Conservation (phyloP, 2,888 invertebrate genomes). For the Ichneumoninae sp. region DNA sequence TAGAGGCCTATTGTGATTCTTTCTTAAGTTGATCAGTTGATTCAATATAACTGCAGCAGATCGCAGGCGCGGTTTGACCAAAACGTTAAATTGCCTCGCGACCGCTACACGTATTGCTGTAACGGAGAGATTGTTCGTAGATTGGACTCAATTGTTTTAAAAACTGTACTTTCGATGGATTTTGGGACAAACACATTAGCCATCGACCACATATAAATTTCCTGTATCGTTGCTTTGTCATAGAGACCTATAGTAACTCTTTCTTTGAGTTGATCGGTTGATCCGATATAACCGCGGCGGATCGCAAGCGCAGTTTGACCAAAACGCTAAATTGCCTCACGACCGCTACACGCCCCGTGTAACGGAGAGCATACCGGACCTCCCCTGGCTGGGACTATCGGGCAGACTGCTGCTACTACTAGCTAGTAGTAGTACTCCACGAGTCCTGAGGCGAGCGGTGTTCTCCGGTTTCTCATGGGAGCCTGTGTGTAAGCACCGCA, state of each 20-base stretch:
- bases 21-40: too few species aligned
- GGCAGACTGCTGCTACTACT: slow-evolving; percentile 22
- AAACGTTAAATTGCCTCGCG: slow-evolving; percentile 55
- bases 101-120: slow-evolving; percentile 8
- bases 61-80: slow-evolving; percentile 36
- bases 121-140: not conserved
- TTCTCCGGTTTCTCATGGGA: slow-evolving; percentile 63
- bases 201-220: too few species aligned
- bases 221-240: not conserved
- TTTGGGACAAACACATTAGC: too few species aligned
- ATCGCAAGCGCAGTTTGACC: slow-evolving; percentile 31
- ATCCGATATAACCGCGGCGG: too few species aligned
- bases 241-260: not conserved
- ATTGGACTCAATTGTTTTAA: too few species aligned
- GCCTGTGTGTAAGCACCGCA: slow-evolving; percentile 36
- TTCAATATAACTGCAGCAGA: too few species aligned
- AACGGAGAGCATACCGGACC: slow-evolving; percentile 19
- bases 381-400: slow-evolving; percentile 32
- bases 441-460: slow-evolving; percentile 52
- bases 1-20: not conserved
- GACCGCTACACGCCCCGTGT: slow-evolving; percentile 21
- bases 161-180: too few species aligned
- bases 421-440: slow-evolving; percentile 32
- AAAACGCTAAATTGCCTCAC: slow-evolving; percentile 55
- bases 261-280: not conserved